phyloP scores from a whole-genome alignment of 2,113 vertebrate genomes.

The Datnioides undecimradiatus region DNA sequence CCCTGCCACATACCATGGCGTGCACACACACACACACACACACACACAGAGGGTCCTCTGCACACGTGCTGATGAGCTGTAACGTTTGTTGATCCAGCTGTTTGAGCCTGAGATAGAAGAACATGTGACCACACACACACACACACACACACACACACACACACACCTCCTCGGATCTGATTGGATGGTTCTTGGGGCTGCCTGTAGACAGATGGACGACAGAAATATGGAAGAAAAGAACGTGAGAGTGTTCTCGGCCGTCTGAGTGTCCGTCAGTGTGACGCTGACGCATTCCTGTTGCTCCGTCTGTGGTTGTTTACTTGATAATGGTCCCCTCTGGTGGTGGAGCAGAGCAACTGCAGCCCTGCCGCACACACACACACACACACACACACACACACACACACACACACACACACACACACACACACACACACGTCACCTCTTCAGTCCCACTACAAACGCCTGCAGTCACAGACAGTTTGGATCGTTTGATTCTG shows the following conservation, averaged over 20 bases:
- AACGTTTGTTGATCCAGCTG: background rate
- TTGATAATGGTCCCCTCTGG: constrained; percentile 76
- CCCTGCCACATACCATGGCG: constrained; percentile 58
- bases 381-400: too few relatives aligned
- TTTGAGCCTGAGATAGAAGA: background rate
- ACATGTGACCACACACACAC: background rate
- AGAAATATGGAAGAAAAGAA: constrained; percentile 66
- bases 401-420: too few relatives aligned
- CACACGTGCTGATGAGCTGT: constrained; percentile 10
- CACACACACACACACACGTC: too few relatives aligned
- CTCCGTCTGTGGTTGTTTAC: constrained; percentile 59
- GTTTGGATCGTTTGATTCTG: background rate
- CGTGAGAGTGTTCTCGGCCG: constrained; percentile 50
- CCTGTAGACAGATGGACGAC: constrained; percentile 43
- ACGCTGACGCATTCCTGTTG: background rate
- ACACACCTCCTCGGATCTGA: background rate
- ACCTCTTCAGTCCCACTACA: background rate
- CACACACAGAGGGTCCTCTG: constrained; percentile 23
- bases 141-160: background rate
- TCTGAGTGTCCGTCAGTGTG: constrained; percentile 40
- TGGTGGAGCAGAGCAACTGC: constrained; percentile 58
- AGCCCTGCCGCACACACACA: background rate
- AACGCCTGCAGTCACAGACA: background rate
- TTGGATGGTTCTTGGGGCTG: constrained; percentile 51
- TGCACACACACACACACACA: constrained; percentile 29